Conservation (phyloP, 2,113 vertebrate species). For the Forbesichthys papilliferus region DNA sequence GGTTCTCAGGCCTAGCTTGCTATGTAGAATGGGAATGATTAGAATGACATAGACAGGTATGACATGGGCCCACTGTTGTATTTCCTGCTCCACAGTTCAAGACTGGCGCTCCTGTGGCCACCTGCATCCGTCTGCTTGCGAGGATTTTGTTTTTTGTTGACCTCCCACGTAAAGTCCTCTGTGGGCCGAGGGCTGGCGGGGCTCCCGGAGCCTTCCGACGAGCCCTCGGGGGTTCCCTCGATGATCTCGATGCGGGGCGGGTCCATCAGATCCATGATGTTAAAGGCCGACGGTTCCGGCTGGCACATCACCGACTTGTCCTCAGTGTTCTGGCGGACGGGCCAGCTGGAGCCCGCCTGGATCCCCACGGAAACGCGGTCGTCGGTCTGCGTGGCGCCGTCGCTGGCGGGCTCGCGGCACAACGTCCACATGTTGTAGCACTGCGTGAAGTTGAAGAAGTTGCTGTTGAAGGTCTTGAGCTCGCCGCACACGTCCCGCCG, state of each 20-base stretch:
- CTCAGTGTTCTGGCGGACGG: conserved; percentile 71
- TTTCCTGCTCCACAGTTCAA: conserved; percentile 82
- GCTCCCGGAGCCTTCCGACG: conserved; percentile 75
- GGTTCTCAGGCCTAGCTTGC: conserved; percentile 33
- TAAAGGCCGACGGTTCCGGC: conserved; percentile 76
- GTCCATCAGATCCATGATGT: conserved; percentile 77
- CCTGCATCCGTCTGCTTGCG: conserved; percentile 64
- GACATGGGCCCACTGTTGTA: conserved; percentile 84
- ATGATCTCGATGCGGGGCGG: conserved; percentile 79
- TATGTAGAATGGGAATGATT: conserved; percentile 61
- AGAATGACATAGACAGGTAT: conserved; percentile 83
- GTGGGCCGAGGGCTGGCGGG: conserved; percentile 74
- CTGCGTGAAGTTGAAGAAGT: conserved; percentile 84
- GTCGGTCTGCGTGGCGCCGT: conserved; percentile 70
- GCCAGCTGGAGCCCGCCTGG: conserved; percentile 76
- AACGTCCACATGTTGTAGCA: conserved; percentile 84
- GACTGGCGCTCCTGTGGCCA: conserved; percentile 78
- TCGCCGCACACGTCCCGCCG: conserved; percentile 80
- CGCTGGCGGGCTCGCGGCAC: conserved; percentile 75
- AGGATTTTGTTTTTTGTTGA: conserved; percentile 70
- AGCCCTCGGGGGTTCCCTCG: conserved; percentile 72
- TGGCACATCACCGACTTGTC: conserved; percentile 82
- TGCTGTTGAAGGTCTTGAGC: conserved; percentile 83
- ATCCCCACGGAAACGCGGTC: conserved; percentile 78
- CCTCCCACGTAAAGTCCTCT: conserved; percentile 77